Evolutionary conservation across 1,140 invertebrate genomes (phyloP).

Genomic region (Achatina immaculata): DNA sequence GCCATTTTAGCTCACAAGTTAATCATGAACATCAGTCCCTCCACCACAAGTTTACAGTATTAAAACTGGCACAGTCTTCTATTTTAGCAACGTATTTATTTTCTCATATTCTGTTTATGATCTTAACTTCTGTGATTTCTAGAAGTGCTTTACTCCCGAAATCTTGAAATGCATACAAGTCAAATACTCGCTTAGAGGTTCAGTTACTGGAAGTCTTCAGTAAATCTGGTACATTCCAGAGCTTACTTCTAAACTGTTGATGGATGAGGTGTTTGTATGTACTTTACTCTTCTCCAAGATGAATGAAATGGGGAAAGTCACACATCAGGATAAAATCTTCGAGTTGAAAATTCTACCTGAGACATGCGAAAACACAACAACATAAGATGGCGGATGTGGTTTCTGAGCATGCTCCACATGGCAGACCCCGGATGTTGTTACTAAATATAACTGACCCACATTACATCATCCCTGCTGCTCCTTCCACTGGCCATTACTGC

Average conservation of each 20-base stretch:
- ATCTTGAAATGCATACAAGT: too few relatives aligned
- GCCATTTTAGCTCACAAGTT: too few relatives aligned
- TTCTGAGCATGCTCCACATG: slow-evolving; percentile 39
- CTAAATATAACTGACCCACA: slow-evolving; percentile 45
- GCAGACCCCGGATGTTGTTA: slow-evolving; percentile 40
- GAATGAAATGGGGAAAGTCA: slow-evolving; percentile 21
- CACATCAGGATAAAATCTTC: slow-evolving; percentile 28
- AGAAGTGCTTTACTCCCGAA: too few relatives aligned
- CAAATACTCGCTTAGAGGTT: too few relatives aligned
- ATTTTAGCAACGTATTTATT: too few relatives aligned
- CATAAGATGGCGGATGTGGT: slow-evolving; percentile 47
- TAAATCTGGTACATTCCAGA: background rate
- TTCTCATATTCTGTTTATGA: too few relatives aligned
- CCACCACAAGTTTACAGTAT: too few relatives aligned
- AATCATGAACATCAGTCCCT: too few relatives aligned
- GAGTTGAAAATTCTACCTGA: slow-evolving; percentile 32
- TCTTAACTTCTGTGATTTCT: too few relatives aligned
- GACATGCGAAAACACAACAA: slow-evolving; percentile 46
- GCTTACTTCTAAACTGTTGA: slow-evolving; percentile 7
- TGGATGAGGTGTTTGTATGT: background rate
- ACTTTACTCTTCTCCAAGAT: slow-evolving; percentile 17
- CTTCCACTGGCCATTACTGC: too few relatives aligned
- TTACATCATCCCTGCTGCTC: slow-evolving; percentile 46
- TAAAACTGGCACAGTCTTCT: too few relatives aligned
- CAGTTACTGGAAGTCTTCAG: too few relatives aligned